A percentile compares a stretch with the other conserved stretches of the same genome.
phyloP scores from a whole-genome alignment of 2,113 vertebrate species.

The Macquaria ambigua region DNA sequence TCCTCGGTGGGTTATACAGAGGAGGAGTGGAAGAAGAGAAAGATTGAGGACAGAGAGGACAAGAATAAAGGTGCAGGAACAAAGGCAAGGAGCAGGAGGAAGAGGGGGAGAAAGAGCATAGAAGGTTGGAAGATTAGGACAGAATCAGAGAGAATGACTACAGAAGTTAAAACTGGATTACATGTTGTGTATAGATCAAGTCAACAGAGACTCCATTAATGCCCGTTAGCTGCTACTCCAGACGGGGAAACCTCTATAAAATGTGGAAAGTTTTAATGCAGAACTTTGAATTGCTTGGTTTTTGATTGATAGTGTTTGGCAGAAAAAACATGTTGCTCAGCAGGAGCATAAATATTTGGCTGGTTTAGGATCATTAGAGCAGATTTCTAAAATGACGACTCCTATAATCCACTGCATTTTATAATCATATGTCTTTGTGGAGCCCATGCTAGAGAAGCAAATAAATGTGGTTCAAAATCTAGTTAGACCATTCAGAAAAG shows the following conservation, averaged over 20 bases:
- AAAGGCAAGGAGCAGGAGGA: conserved; percentile 40
- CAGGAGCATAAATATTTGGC: not conserved
- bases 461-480: too few species aligned
- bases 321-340: not conserved
- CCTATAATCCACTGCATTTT: not conserved
- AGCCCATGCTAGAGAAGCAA: too few species aligned
- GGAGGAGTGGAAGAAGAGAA: conserved; percentile 36
- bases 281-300: not conserved
- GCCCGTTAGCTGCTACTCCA: not conserved
- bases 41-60: conserved; percentile 48
- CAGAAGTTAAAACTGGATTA: conserved; percentile 46
- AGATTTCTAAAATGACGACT: conserved; percentile 7
- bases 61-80: conserved; percentile 41
- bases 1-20: conserved; percentile 57
- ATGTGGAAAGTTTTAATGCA: not conserved
- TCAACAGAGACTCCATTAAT: conserved; percentile 18
- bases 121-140: conserved; percentile 23
- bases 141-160: conserved; percentile 20
- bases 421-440: not conserved
- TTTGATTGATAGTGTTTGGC: not conserved
- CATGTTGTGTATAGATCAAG: conserved; percentile 26
- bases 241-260: not conserved
- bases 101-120: not conserved
- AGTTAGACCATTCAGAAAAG: too few species aligned
- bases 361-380: not conserved